Evolutionary conservation across 2,797 vertebrate species (phyloP).

Genomic region (Galagoides demidoff): DNA sequence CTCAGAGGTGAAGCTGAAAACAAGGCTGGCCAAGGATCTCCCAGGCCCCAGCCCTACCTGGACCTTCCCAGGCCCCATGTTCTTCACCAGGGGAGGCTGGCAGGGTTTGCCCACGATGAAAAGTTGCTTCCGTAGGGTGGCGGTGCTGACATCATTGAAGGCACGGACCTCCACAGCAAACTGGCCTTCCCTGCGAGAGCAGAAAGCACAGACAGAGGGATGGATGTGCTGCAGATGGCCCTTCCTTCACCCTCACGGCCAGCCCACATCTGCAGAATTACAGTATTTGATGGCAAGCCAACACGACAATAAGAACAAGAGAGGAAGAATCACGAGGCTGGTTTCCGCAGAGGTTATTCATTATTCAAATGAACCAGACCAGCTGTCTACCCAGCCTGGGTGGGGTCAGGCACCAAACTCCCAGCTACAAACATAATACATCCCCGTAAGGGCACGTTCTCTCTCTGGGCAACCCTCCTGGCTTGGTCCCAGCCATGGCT

Average conservation of each 20-base stretch:
- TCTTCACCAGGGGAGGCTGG: conserved; percentile 91
- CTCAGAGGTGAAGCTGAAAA: background rate
- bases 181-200: conserved; percentile 88
- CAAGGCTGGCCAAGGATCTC: no score
- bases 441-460: rapidly evolving
- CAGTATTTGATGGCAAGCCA: rapidly evolving
- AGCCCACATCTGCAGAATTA: rapidly evolving
- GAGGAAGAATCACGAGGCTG: rapidly evolving
- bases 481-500: no score
- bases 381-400: rapidly evolving
- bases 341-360: background rate
- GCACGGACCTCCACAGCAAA: conserved; percentile 86
- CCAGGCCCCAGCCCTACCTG: conserved; percentile 84
- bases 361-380: rapidly evolving
- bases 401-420: no score
- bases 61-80: conserved; percentile 89
- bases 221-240: rapidly evolving
- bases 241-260: background rate
- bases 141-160: conserved; percentile 89
- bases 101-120: conserved; percentile 89
- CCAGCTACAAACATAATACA: rapidly evolving
- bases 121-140: conserved; percentile 86
- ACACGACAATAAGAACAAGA: no score
- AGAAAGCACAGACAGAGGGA: background rate
- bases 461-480: background rate